Base-by-base conservation (phyloP, 2,888 invertebrate genomes). In the Harpagoxenus sublaevis region DNA sequence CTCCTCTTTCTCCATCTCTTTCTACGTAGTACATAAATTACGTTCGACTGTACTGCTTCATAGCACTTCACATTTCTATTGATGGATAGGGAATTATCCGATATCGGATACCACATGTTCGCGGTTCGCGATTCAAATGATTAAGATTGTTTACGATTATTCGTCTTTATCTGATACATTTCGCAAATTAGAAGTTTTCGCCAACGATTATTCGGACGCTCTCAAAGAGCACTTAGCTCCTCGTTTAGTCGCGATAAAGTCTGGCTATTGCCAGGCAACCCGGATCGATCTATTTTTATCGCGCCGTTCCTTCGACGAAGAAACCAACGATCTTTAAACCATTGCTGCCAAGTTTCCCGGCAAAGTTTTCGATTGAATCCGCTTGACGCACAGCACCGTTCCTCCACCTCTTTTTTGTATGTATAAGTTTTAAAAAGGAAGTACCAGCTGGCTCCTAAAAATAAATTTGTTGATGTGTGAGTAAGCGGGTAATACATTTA, bases 391-490 rank as follows among this genome's bases (percentile, higher is more conserved):
- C 57, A 18, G 31, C 66, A 10, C 6, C n/a, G 18, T 45, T n/a
- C 48, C 8, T 66, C 6, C 28, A 23, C 31, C 28, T 48, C 39
- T 15, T 63, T 82, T 73, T 51, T 51, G 68, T 65, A 35, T 53
- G 45, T 66, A 57, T 55, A 55, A 66, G 18, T 75, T 63, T 63
- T 65, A 73, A 62, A 60, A 55, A 53, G 28, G 28, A 35, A 68
- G 48, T 53, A 75, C 6, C 79, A 68, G 77, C 60, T 71, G 82
- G 60, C 18, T 51, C 18, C 66, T 65, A 45, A 82, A 89, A 90
- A 86, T 90, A 86, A 85, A 45, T 73, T 75, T 48, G 48, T 66
- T 65, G 23, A 45, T 15, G 28, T 28, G 45, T 18, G 28, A 66
- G 35, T 55, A n/a, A 55, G 23, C n/a, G 3, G 10, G n/a, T 53